These are phyloP conservation scores for Thysanoteuthis rhombus DNA, from an alignment of 2,888 invertebrate genomes.

Conservation along the genomic window DNA sequence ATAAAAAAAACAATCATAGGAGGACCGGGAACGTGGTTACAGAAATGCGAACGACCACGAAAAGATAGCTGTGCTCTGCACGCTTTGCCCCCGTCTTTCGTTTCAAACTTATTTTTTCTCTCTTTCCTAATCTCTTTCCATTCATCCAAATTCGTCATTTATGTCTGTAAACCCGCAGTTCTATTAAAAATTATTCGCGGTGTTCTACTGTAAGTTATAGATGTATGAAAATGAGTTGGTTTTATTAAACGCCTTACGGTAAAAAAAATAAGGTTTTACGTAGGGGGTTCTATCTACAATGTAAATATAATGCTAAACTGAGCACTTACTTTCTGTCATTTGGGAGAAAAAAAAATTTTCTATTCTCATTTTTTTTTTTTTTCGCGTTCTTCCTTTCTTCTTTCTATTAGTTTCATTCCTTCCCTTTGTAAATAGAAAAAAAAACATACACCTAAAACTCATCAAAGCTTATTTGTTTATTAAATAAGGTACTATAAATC, in stretches of 20 bases:
- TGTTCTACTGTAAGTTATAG: not conserved
- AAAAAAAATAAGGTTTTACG: too few relatives aligned
- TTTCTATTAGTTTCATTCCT: not conserved
- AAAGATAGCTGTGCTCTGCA: not conserved
- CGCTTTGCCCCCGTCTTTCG: not conserved
- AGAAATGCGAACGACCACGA: not conserved
- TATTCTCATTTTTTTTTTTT: not conserved
- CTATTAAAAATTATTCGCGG: too few relatives aligned
- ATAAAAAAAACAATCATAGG: not conserved
- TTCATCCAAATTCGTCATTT: not conserved
- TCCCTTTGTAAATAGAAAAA: too few relatives aligned
- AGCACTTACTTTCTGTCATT: too few relatives aligned
- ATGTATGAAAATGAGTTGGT: not conserved
- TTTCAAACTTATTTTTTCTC: not conserved
- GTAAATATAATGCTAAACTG: too few relatives aligned
- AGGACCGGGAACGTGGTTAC: conserved; percentile 12
- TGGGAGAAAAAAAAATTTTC: too few relatives aligned
- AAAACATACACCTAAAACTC: too few relatives aligned
- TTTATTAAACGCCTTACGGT: too few relatives aligned
- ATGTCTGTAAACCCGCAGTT: not conserved
- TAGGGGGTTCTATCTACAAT: too few relatives aligned
- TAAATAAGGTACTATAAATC: too few relatives aligned
- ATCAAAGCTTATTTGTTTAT: too few relatives aligned
- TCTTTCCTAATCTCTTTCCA: not conserved
- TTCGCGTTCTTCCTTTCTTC: not conserved